Conservation (phyloP, 2,888 invertebrate species). For the Thumatha senex region DNA sequence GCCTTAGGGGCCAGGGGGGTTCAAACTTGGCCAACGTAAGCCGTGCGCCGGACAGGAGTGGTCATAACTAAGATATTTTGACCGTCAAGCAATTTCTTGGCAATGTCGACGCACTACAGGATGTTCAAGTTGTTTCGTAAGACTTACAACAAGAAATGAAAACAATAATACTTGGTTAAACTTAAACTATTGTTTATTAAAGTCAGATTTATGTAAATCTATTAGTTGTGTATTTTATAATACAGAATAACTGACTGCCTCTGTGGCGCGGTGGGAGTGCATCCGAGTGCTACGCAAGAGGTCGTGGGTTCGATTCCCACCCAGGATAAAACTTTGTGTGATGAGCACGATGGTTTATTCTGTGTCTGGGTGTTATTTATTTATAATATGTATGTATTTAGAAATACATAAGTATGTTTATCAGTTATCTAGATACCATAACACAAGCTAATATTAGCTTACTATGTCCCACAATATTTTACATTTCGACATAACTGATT, state of each 20-base stretch:
- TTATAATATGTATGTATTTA: no score
- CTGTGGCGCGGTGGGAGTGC: no score
- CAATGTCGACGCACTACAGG: constrained; percentile 63
- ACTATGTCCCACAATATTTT: no score
- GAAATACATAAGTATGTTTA: no score
- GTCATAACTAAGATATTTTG: constrained; percentile 84
- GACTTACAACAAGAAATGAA: constrained; percentile 57
- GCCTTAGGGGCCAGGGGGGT: constrained; percentile 61
- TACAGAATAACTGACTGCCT: neutral
- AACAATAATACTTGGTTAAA: constrained; percentile 47
- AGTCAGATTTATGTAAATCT: neutral
- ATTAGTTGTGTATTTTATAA: neutral
- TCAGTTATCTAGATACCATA: no score
- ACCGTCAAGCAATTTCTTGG: constrained; percentile 82
- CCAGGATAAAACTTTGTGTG: no score
- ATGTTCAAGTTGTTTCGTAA: constrained; percentile 61
- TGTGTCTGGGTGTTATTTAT: no score
- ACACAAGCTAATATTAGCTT: no score
- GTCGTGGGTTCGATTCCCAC: no score
- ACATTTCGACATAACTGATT: no score
- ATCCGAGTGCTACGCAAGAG: no score
- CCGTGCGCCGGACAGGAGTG: constrained; percentile 79
- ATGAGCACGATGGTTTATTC: no score
- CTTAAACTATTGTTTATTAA: constrained; percentile 18
- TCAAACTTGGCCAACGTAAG: constrained; percentile 78